Base-by-base conservation (phyloP, 2,113 vertebrate species). In the Prolemur simus region DNA sequence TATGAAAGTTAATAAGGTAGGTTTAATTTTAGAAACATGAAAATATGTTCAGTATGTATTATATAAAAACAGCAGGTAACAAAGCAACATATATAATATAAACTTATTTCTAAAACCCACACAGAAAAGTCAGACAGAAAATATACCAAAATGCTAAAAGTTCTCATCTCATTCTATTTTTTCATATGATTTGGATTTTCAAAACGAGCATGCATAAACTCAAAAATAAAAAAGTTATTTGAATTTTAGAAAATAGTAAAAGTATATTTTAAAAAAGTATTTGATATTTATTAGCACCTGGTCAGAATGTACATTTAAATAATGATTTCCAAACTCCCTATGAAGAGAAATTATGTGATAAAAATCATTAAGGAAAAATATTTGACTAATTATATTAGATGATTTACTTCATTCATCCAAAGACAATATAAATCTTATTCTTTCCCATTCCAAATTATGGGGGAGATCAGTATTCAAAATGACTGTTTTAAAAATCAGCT, bases 341-440 rank as follows among this genome's bases (percentile, higher is more conserved):
- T 39, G 18, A 78, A 58, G 29, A 95, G 80, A 93, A 91, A 76
- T 56, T 25, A 25, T 32, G 8, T 42, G 47, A 47, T 74, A 49
- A 88, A 89, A 89, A 69, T 58, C 25, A 96, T 64, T 82, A 87
- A 76, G 15, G 21, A 96, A 58, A 80, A 93, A 77, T 42, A 77
- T 68, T 45, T 94, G 18, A 71, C 71, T 80, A 27, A 80, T 64
- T 95, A 91, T 84, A 73, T 78, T 93, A 60, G 6, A 6, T 71
- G 42, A 63, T 45, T 71, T 64, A 68, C 82, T 71, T 94, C 27
- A 82, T 87, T 81, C 32, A 89, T 45, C 69, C 23, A 85, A 92
- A 88, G 42, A 60, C 60, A 94, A 29, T 76, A 54, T 47, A 80
- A 49, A 60, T 73, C 7, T 76, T 86, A 64, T 49, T 92, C 64